Conservation (phyloP, 1,140 invertebrate genomes). For the Cyphomyrmex costatus region DNA sequence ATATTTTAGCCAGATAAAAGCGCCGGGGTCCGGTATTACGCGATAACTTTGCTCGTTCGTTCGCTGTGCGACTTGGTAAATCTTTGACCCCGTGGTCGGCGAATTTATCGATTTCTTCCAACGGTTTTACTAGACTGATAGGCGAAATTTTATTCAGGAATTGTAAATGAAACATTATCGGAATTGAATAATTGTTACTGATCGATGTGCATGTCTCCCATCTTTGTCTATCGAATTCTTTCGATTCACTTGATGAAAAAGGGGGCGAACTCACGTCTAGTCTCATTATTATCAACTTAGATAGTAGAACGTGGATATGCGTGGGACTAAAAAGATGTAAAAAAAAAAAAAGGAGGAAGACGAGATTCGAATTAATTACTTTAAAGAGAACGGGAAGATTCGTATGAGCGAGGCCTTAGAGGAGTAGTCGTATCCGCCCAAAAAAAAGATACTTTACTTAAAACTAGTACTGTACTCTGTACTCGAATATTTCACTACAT, state of each 20-base stretch:
- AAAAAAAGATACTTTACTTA: constrained; percentile 76
- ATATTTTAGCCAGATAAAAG: constrained; percentile 20
- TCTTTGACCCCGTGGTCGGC: background rate
- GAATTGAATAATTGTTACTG: constrained; percentile 79
- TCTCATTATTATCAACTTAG: constrained; percentile 77
- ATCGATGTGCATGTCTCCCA: constrained; percentile 58
- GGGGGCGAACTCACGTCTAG: constrained; percentile 68
- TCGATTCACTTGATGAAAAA: constrained; percentile 77
- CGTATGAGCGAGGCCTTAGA: constrained; percentile 86
- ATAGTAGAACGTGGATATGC: constrained; percentile 79
- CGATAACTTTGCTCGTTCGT: constrained; percentile 32
- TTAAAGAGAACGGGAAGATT: constrained; percentile 77
- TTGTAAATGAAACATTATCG: constrained; percentile 74
- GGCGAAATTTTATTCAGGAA: constrained; percentile 70
- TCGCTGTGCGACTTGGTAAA: constrained; percentile 45
- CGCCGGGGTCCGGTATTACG: constrained; percentile 9
- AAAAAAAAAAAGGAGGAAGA: background rate
- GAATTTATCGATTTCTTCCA: constrained; percentile 30
- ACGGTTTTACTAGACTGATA: constrained; percentile 71
- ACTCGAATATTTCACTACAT: constrained; percentile 75
- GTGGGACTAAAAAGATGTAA: constrained; percentile 59
- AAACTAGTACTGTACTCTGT: constrained; percentile 67
- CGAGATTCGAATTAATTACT: constrained; percentile 28
- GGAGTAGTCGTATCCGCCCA: constrained; percentile 86
- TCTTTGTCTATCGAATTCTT: constrained; percentile 71